These are phyloP conservation scores for Eolophus roseicapilla DNA, from an alignment of 2,113 vertebrate genomes.

Conservation along the genomic window DNA sequence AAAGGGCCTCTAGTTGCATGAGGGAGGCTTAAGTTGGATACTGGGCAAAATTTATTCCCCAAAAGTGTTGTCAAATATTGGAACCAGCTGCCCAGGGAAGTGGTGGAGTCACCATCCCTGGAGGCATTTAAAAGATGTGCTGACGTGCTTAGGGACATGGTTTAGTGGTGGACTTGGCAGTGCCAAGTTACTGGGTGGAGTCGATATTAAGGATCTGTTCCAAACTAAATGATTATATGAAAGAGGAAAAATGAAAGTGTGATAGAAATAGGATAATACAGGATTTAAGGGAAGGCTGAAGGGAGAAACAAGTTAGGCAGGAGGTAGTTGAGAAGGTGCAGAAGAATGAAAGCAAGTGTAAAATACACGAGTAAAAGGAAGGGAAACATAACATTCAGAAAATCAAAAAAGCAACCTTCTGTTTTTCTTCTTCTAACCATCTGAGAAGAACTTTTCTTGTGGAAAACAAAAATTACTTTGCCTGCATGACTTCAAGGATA, in stretches of 20 bases:
- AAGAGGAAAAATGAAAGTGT: neutral
- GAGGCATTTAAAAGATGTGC: neutral
- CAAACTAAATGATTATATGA: neutral
- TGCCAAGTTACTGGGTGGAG: neutral
- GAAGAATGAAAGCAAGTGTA: neutral
- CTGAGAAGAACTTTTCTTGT: neutral
- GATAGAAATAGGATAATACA: neutral
- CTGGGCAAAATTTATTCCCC: neutral
- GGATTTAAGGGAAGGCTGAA: neutral
- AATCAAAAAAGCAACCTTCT: accelerated
- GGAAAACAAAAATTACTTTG: neutral
- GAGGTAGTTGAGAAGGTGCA: neutral
- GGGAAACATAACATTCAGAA: neutral
- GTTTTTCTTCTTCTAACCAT: neutral
- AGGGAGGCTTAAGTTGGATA: neutral
- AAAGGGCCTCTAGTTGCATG: neutral
- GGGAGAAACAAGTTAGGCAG: neutral
- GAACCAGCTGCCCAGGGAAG: neutral
- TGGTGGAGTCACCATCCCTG: neutral
- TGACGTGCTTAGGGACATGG: neutral
- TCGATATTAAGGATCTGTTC: neutral
- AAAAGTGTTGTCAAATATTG: neutral
- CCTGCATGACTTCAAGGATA: neutral
- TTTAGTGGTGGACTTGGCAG: neutral
- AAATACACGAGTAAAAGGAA: neutral